Conservation (phyloP, 2,888 invertebrate genomes). For the Chrysolina americana region DNA sequence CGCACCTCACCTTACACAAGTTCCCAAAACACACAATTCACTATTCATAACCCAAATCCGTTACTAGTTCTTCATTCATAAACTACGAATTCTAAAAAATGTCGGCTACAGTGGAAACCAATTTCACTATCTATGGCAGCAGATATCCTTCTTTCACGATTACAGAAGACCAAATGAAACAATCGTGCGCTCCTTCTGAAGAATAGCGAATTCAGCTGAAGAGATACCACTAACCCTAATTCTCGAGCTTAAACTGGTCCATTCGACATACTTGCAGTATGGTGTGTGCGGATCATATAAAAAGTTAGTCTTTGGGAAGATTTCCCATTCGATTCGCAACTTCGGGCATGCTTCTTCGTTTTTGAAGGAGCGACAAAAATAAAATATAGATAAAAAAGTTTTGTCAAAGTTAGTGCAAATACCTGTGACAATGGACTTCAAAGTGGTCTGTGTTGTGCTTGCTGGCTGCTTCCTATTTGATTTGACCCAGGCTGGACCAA, state of each 20-base stretch:
- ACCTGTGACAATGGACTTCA: slow-evolving; percentile 62
- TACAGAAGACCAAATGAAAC: slow-evolving; percentile 59
- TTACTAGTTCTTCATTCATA: slow-evolving; percentile 36
- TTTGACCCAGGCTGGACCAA: slow-evolving; percentile 64
- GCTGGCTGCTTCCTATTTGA: slow-evolving; percentile 58
- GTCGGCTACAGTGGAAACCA: slow-evolving; percentile 37
- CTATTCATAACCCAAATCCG: slow-evolving; percentile 28
- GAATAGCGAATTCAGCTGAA: slow-evolving; percentile 45
- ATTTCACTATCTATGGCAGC: slow-evolving; percentile 63
- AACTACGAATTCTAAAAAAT: slow-evolving; percentile 28
- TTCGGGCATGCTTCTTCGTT: slow-evolving; percentile 64
- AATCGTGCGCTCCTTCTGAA: slow-evolving; percentile 39
- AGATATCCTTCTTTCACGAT: slow-evolving; percentile 55
- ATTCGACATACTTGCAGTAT: slow-evolving; percentile 66
- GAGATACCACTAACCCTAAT: slow-evolving; percentile 65
- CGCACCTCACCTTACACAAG: not conserved
- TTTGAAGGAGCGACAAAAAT: slow-evolving; percentile 29
- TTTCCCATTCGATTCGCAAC: slow-evolving; percentile 67
- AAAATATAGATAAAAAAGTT: slow-evolving; percentile 37
- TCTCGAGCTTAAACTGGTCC: slow-evolving; percentile 67
- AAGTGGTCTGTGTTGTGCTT: slow-evolving; percentile 67
- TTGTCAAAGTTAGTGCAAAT: slow-evolving; percentile 33
- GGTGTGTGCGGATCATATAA: slow-evolving; percentile 64
- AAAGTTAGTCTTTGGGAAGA: slow-evolving; percentile 65
- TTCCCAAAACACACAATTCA: slow-evolving; percentile 31